Evolutionary conservation across 2,113 vertebrate species (phyloP), one percentile per base, ranked within the genome.

Genomic region (Mastomys natalensis): DNA sequence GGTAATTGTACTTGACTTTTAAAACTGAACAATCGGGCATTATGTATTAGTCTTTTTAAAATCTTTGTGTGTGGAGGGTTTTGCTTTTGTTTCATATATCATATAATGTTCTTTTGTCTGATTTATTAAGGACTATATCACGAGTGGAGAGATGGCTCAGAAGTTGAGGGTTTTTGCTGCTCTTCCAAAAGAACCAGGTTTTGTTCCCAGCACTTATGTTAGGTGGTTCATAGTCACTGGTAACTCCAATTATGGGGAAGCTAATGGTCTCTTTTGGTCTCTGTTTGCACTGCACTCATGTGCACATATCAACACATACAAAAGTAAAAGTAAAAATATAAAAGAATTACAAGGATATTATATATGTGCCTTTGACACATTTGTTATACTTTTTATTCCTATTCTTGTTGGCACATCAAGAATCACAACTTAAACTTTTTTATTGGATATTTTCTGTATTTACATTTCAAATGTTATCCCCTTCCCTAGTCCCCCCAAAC

Each of bases 321-420:
- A 7, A 66, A 22, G 64, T 48, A 48, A 66, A 68, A 66, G 81
- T 45, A 34, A 86, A 86, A 45, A 48, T 12, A 45, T 64, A 64
- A 48, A 86, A 66, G 15, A 70, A 87, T 86, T 29, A 73, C 26
- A 87, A 26, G 34, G 37, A 73, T 21, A n/a, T n/a, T n/a, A n/a
- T n/a, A n/a, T n/a, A 21, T 21, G 7, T 95, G 68, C 26, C 73
- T 95, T 94, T 96, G 34, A 66, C 55, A 64, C 48, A 24, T 82
- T 82, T 77, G 12, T 89, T n/a, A n/a, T 48, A 37, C 16, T 11
- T 95, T 81, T 62, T 84, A 53, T 89, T 77, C 45, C n/a, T 81
- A 31, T 58, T 93, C 89, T 70, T 48, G 22, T 84, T 45, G 82
- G 40, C 43, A 87, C 31, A 87, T 76, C 73, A 95, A 37, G 37